Conservation (phyloP, 2,888 invertebrate species). For the Selenia dentaria region DNA sequence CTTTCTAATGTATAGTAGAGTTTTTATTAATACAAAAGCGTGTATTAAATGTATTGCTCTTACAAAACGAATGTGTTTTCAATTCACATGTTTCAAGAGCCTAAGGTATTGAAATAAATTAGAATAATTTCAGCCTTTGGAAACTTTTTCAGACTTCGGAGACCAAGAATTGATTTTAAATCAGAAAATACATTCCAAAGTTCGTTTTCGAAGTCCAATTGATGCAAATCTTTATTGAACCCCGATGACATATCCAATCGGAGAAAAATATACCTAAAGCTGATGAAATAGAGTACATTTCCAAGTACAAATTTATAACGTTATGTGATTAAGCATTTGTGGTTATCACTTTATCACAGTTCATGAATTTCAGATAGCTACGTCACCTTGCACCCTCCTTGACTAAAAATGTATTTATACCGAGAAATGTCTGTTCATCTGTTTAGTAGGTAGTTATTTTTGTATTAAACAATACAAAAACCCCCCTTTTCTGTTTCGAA, state of each 20-base stretch:
- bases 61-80: no score
- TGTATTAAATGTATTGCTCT: neutral
- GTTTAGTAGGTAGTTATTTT: no score
- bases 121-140: constrained; percentile 17
- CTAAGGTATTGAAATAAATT: constrained; percentile 25
- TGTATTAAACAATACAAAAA: no score
- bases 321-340: neutral
- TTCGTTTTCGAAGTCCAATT: constrained; percentile 14
- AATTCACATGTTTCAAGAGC: no score
- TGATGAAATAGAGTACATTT: neutral
- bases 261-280: neutral
- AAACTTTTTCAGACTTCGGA: constrained; percentile 14
- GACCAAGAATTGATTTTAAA: constrained; percentile 22
- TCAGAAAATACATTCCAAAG: constrained; percentile 24
- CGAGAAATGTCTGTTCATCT: neutral
- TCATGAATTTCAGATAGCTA: constrained; percentile 25
- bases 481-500: no score
- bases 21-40: no score
- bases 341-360: constrained; percentile 18
- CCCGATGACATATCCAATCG: neutral
- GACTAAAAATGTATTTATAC: constrained; percentile 2
- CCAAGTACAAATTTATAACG: neutral
- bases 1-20: no score
- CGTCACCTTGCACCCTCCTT: constrained; percentile 12
- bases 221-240: constrained; percentile 26